A percentile compares a stretch with the other conserved stretches of the same genome.
Conservation (phyloP, 2,888 invertebrate species). For the Hemistola chrysoprasaria region DNA sequence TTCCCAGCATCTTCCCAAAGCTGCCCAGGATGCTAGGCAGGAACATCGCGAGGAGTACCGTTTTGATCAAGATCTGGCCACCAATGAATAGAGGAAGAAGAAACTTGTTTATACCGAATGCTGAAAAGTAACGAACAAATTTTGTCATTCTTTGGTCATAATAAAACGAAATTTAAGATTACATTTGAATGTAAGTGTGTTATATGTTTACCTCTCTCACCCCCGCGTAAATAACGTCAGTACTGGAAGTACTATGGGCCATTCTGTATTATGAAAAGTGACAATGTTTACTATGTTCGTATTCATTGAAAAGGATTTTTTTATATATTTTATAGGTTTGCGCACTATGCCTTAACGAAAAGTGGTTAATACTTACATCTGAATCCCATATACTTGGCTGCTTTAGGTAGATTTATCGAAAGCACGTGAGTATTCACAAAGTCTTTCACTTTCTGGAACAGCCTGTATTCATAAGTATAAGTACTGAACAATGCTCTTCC, state of each 20-base stretch:
- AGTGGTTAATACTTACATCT: conserved; percentile 79
- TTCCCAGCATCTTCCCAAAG: conserved; percentile 91
- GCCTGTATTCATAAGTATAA: conserved; percentile 75
- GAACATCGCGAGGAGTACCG: conserved; percentile 91
- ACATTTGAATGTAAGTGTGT: too few relatives aligned
- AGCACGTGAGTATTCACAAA: conserved; percentile 84
- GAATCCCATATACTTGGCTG: conserved; percentile 84
- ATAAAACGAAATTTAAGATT: too few relatives aligned
- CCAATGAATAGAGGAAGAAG: conserved; percentile 91
- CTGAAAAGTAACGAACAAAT: conserved; percentile 82
- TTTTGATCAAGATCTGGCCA: conserved; percentile 89
- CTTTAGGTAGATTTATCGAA: conserved; percentile 85
- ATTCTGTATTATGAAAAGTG: too few relatives aligned
- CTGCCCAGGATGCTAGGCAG: conserved; percentile 92
- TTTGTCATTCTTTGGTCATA: too few relatives aligned
- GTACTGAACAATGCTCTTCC: conserved; percentile 64
- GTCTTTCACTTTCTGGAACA: conserved; percentile 81
- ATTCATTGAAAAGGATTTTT: too few relatives aligned
- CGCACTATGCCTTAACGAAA: too few relatives aligned
- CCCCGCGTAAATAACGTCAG: too few relatives aligned
- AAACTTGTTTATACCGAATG: conserved; percentile 91
- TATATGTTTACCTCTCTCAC: too few relatives aligned
- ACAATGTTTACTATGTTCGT: too few relatives aligned
- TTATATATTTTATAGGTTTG: too few relatives aligned
- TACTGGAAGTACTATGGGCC: too few relatives aligned